A percentile compares a stretch with the other conserved stretches of the same genome.
phyloP scores from a whole-genome alignment of 2,888 invertebrate species.

The Clanis bilineata region DNA sequence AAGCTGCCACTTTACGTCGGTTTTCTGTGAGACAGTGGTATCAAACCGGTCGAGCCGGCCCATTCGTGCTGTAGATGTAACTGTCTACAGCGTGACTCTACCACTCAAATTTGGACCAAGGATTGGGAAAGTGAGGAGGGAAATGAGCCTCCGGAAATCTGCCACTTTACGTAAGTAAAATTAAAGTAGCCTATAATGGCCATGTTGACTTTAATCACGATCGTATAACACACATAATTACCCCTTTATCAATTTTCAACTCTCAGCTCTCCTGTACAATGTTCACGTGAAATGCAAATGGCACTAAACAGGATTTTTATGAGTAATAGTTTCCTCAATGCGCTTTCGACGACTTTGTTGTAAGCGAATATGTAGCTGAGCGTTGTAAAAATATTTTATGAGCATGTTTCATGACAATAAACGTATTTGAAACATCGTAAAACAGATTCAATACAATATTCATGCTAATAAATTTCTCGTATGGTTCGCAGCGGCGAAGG shows the following conservation, averaged over 20 bases:
- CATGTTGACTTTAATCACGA: conserved; percentile 1
- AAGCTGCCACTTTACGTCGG: too few relatives aligned
- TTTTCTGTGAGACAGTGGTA: too few relatives aligned
- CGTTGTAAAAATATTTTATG: conserved; percentile 9
- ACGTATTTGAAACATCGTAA: conserved; percentile 13
- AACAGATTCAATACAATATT: conserved; percentile 18
- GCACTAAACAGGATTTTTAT: background rate
- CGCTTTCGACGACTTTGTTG: conserved; percentile 4
- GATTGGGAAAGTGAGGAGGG: too few relatives aligned
- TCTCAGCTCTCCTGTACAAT: background rate
- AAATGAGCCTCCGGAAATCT: too few relatives aligned
- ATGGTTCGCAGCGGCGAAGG: too few relatives aligned
- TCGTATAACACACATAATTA: background rate
- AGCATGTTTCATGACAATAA: conserved; percentile 10
- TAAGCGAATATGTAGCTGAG: background rate
- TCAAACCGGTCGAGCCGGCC: too few relatives aligned
- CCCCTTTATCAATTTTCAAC: background rate
- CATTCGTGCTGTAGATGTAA: too few relatives aligned
- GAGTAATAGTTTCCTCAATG: background rate
- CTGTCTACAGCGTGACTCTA: too few relatives aligned
- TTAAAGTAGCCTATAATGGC: too few relatives aligned
- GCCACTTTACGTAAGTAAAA: too few relatives aligned
- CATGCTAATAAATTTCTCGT: conserved; percentile 17
- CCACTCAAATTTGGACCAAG: too few relatives aligned
- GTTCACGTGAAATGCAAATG: background rate